phyloP scores from a whole-genome alignment of 2,113 vertebrate species.

The Cephalopterus ornatus region DNA sequence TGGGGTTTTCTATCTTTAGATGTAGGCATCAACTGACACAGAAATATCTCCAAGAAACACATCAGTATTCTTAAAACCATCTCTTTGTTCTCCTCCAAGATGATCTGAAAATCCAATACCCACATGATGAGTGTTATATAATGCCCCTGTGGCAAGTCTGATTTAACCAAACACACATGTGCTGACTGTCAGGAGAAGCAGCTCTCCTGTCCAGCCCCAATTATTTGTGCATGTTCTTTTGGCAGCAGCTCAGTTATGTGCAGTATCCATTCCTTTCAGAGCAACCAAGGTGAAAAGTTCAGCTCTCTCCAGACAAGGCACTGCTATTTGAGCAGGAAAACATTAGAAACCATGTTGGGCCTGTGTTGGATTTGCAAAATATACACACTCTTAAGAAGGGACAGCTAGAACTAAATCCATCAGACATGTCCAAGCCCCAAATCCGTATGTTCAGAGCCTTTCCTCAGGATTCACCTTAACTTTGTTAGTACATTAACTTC shows the following conservation, averaged over 20 bases:
- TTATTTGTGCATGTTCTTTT: conserved; percentile 54
- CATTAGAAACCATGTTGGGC: neutral
- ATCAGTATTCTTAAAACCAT: conserved; percentile 18
- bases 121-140: conserved; percentile 45
- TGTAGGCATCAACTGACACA: neutral
- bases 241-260: conserved; percentile 47
- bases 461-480: neutral
- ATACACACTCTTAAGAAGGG: neutral
- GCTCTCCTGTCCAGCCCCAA: conserved; percentile 23
- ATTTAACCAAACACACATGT: conserved; percentile 58
- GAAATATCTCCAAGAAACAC: conserved; percentile 31
- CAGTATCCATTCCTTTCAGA: conserved; percentile 28
- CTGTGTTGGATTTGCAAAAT: neutral
- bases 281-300: conserved; percentile 51
- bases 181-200: conserved; percentile 32
- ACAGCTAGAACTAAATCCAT: neutral
- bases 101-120: conserved; percentile 44
- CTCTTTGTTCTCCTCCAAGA: conserved; percentile 16
- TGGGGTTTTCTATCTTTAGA: neutral
- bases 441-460: neutral
- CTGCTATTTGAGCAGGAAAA: neutral
- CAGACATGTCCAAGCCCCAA: neutral
- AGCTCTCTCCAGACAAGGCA: conserved; percentile 2
- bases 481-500: neutral
- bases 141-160: conserved; percentile 41